Evolutionary conservation across 2,888 invertebrate genomes (phyloP), one percentile per base, ranked within the genome.

Genomic region (Pantelozetes paolii): DNA sequence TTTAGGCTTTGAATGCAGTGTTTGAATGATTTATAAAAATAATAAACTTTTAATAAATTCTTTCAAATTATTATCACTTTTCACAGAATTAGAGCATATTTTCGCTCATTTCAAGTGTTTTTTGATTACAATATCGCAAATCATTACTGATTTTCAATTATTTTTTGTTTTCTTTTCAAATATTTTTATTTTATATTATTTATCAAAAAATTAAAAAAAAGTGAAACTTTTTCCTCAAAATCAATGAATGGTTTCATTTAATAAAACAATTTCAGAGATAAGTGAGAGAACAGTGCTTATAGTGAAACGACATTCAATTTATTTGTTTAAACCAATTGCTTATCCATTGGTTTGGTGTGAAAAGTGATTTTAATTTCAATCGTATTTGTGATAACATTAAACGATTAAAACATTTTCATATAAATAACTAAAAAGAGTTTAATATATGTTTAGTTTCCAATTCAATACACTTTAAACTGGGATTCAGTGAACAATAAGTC

Each of bases 281-380:
- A 15, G 45, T 45, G 6, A 15, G 15, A 45, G 45, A 45, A 45
- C 45, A 45, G 45, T 11, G 2, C 57, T 30, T 23, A 57, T 57
- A 9, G 1, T 64, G 57, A 64, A 15, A 18, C 40, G 64, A 64
- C 64, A 64, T 40, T 23, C 18, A 64, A 64, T 64, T 40, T 64
- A 64, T 64, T 64, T 64, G 40, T 64, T 64, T 40, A 64, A 64
- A 40, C 40, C 40, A 20, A 40, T 20, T 40, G 20, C 62, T 59
- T 32, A 64, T 36, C 28, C 26, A 13, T 57, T 57, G 2, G 28
- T 28, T 57, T 57, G 18, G 57, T 57, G 64, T 40, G 64, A 40
- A 62, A 64, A 36, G 32, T 40, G 9, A 36, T 20, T 15, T 40
- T 23, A 26, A 40, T 64, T 20, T 1, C 32, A 64, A 64, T 64